Base-by-base conservation (phyloP, 2,888 invertebrate species). In the Phania funesta region DNA sequence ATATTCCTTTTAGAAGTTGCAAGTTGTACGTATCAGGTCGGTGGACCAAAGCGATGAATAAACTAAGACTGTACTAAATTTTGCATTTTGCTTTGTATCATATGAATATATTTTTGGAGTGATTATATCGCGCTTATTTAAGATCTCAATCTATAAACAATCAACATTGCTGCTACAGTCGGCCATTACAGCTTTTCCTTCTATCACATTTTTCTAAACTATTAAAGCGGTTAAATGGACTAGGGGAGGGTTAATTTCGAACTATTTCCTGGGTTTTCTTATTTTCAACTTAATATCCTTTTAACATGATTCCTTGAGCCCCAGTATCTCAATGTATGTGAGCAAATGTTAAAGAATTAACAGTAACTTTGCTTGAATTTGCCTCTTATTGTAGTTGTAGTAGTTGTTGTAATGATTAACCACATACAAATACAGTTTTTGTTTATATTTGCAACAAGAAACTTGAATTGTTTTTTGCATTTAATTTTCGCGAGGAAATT, bases 251-350 rank as follows among this genome's bases (percentile, higher is more conserved):
- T 18, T 22, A 26, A 52, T 67, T 67, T 52, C n/a, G 32, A 24
- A 16, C 46, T 54, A 52, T 5, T 56, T 70, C 38, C 35, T 78
- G 5, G 50, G 64, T 29, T 29, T 18, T 74, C 32, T 44, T 75
- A 44, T 65, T 71, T 65, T 50, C 70, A 56, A 75, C 67, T 70
- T 75, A 75, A 80, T 80, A 80, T 80, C 70, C 68, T 70, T 75
- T 80, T 75, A 80, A 75, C 80, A 80, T 70, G 75, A 75, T 65
- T 71, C 60, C 48, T 22, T 46, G 46, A 68, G 41, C 26, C 41
- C 35, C 11, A 9, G 4, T 13, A 4, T 13, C n/a, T 38, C 13
- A 38, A 38, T 44, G 8, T 3, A n/a, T 41, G n/a, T 41, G 16
- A 16, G 16, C 2, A 16, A 16, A 44, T 18, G 1, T 4, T 44